phyloP scores from a whole-genome alignment of 2,888 invertebrate genomes.

The Sminthurinus aureus region DNA sequence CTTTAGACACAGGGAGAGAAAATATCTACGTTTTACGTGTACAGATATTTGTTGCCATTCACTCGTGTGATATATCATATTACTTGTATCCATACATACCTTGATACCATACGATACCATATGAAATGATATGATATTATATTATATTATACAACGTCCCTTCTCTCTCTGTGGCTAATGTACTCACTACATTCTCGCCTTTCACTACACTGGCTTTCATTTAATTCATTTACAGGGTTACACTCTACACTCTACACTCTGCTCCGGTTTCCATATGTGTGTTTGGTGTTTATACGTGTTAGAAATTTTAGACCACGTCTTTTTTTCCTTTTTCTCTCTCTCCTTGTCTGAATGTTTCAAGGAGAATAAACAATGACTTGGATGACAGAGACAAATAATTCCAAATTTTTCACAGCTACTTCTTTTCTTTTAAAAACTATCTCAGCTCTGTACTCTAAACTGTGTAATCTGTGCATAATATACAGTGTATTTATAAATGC shows the following conservation, averaged over 20 bases:
- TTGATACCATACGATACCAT: background rate
- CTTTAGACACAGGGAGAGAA: background rate
- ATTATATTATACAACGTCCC: too few relatives aligned
- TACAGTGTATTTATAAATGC: background rate
- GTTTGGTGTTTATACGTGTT: background rate
- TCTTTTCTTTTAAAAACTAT: conserved; percentile 16
- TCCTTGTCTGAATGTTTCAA: conserved; percentile 26
- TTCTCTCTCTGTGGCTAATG: conserved; percentile 16
- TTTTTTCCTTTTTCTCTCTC: background rate
- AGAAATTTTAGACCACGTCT: conserved; percentile 24
- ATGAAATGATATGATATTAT: background rate
- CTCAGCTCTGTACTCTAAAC: background rate
- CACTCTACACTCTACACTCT: background rate
- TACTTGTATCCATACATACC: background rate
- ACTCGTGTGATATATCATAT: conserved; percentile 10
- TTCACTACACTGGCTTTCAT: conserved; percentile 34
- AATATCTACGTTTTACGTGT: background rate
- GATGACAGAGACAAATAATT: conserved; percentile 52
- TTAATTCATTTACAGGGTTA: conserved; percentile 29
- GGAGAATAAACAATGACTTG: conserved; percentile 26
- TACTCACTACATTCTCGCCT: conserved; percentile 33
- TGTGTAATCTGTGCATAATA: background rate
- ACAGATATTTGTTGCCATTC: background rate
- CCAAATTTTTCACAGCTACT: conserved; percentile 28
- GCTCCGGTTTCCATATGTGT: too few relatives aligned